Evolutionary conservation across 2,113 vertebrate genomes (phyloP), one percentile per base, ranked within the genome.

Genomic region (Gracilinanus agilis): DNA sequence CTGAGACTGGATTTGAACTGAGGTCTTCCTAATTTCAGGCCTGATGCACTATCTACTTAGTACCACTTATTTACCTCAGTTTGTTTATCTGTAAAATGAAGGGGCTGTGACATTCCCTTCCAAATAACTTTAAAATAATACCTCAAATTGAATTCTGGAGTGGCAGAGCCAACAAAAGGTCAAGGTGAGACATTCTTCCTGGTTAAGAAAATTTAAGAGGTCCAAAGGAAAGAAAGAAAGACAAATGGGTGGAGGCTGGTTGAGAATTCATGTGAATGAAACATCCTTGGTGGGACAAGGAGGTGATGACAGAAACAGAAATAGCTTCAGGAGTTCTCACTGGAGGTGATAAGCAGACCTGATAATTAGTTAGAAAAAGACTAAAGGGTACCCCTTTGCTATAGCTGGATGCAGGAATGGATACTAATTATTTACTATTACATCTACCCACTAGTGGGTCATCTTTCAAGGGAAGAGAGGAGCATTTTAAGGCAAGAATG

Each of bases 351-450:
- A 49, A 49, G 5, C 49, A 49, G 13, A 75, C 29, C 61, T n/a
- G 61, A 6, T 13, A 67, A 34, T 3, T 75, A 19, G 34, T 75
- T 75, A 67, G 61, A 61, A 29, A 61, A 3, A 16, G 29, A 67
- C n/a, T 67, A n/a, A 67, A 67, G 61, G 4, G 29, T 27, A 12
- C 2, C 10, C 58, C 27, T 29, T 2, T 61, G 61, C 29, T 67
- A 75, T 29, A 29, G 9, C 25, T 58, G 56, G 25, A 58, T 58
- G 25, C 9, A 58, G 56, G 56, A 75, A 13, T 75, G n/a, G 34
- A n/a, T n/a, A 6, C 34, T 34, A 5, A n/a, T 0, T n/a, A 29
- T 1, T 12, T n/a, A 16, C 61, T 13, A 75, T n/a, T n/a, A 1
- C n/a, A 4, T n/a, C 19, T 75, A 75, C 34, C 12, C 13, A n/a